Base-by-base conservation (phyloP, 2,113 vertebrate species). In the Gobio gobio region DNA sequence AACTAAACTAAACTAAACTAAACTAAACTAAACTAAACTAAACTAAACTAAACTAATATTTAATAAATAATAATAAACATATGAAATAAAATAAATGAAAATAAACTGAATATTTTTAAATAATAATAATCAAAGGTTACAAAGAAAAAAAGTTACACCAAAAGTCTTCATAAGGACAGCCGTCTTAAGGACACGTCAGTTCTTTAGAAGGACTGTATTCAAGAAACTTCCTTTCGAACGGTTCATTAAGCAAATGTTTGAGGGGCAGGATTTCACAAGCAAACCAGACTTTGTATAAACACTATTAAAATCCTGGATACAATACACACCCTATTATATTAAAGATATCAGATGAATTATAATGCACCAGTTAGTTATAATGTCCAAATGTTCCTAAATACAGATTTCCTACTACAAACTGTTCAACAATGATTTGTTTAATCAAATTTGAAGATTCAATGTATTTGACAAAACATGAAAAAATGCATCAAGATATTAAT, bases 131-230 rank as follows among this genome's bases (percentile, higher is more conserved):
- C 43, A 72, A 64, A 43, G 16, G 26, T 78, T 75, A 56, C 29
- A 45, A 9, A 59, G 47, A n/a, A 24, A 49, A 64, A 26, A 45
- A 20, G 29, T 26, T 36, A 36, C 14, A 61, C 2, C 20, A 26
- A 2, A 29, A 18, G 16, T 20, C 13, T 1, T 51, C 73, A 51
- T 24, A 10, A 54, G 56, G 36, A 40, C 74, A 40, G 47, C 12
- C 43, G 3, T 36, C 63, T 24, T 83, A 87, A 78, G 66, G 66
- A 88, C 85, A 88, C 85, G 87, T 90, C 87, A 90, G 80, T 74
- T 9, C 9, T 82, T 51, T 16, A 7, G 47, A 70, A 36, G 13
- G 56, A 59, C 54, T 74, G 72, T 36, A 45, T 29, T 81, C 70
- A 24, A 54, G 5, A 72, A 45, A 47, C 40, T 70, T 88, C 49